Evolutionary conservation across 2,888 invertebrate species (phyloP).

Genomic region (Drosophila koepferae): DNA sequence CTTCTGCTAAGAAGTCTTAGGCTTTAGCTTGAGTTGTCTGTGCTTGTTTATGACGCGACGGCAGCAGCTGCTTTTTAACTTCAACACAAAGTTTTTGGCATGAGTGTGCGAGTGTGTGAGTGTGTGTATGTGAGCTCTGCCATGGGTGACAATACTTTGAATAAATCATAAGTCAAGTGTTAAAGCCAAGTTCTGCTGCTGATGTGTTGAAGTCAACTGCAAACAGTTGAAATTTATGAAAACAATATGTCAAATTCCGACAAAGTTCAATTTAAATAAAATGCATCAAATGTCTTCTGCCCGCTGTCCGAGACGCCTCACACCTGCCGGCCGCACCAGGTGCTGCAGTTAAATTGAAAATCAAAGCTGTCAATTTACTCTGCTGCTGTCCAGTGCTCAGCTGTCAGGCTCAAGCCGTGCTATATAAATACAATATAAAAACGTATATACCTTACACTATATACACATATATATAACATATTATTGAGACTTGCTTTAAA

Average conservation of each 20-base stretch:
- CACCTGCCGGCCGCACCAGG: constrained; percentile 55
- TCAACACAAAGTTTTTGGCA: constrained; percentile 49
- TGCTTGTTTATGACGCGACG: constrained; percentile 59
- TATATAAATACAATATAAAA: constrained; percentile 65
- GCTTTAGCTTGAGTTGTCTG: constrained; percentile 18
- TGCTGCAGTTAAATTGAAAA: constrained; percentile 73
- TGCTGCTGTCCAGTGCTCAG: constrained; percentile 39
- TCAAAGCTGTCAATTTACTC: constrained; percentile 71
- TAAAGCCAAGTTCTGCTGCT: constrained; percentile 52
- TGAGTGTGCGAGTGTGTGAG: constrained; percentile 16
- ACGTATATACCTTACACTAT: neutral
- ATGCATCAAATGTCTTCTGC: constrained; percentile 17
- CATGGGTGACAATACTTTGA: constrained; percentile 66
- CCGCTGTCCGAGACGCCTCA: constrained; percentile 14
- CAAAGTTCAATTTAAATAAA: constrained; percentile 41
- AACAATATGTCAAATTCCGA: constrained; percentile 21
- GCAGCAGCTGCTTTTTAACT: constrained; percentile 60
- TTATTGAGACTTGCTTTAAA: constrained; percentile 32
- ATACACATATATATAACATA: neutral
- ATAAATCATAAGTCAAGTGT: constrained; percentile 68
- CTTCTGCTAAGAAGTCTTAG: constrained; percentile 39
- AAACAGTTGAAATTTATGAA: constrained; percentile 9
- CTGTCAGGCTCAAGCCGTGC: constrained; percentile 68
- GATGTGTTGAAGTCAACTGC: constrained; percentile 21
- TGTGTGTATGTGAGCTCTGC: neutral